These are phyloP conservation scores for Congeria kusceri DNA, from an alignment of 2,888 invertebrate species.

Conservation along the genomic window DNA sequence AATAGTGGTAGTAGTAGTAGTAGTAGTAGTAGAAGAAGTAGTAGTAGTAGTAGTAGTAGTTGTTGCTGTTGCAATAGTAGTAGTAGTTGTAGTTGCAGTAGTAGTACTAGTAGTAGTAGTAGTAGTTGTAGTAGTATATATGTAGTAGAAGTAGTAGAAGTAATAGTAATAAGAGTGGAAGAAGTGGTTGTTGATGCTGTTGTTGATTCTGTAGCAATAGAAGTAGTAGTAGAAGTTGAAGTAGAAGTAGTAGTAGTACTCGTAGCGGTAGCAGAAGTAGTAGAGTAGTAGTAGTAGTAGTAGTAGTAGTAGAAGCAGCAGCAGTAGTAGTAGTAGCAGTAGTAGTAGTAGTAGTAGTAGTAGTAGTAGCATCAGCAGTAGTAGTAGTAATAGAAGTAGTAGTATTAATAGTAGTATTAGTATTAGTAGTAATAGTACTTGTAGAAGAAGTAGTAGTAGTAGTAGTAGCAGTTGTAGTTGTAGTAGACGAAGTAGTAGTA, in stretches of 20 bases:
- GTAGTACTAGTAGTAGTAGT: slow-evolving; percentile 1
- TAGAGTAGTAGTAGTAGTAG: too few species aligned
- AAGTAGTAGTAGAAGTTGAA: slow-evolving; percentile 2
- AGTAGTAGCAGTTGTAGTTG: slow-evolving; percentile 1
- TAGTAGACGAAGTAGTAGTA: too few species aligned
- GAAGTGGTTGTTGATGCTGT: slow-evolving; percentile 5
- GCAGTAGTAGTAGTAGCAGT: too few species aligned
- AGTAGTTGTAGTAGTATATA: slow-evolving; percentile 14
- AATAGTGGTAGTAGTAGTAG: slow-evolving; percentile 19
- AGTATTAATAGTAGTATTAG: too few species aligned
- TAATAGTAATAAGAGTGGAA: slow-evolving; percentile 6
- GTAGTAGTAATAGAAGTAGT: too few species aligned
- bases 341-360: too few species aligned
- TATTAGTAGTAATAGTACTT: neutral
- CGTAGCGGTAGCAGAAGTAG: too few species aligned
- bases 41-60: slow-evolving; percentile 24
- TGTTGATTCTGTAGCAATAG: slow-evolving; percentile 1
- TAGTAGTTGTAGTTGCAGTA: neutral
- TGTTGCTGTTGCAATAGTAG: slow-evolving; percentile 13
- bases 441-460: slow-evolving; percentile 22
- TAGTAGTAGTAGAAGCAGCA: too few species aligned
- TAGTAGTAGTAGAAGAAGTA: slow-evolving; percentile 16
- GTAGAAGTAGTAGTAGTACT: slow-evolving; percentile 1
- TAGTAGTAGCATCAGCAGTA: too few species aligned
- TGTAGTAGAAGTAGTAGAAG: slow-evolving; percentile 13